Evolutionary conservation across 1,140 invertebrate genomes (phyloP).

Genomic region (Forficula auricularia): DNA sequence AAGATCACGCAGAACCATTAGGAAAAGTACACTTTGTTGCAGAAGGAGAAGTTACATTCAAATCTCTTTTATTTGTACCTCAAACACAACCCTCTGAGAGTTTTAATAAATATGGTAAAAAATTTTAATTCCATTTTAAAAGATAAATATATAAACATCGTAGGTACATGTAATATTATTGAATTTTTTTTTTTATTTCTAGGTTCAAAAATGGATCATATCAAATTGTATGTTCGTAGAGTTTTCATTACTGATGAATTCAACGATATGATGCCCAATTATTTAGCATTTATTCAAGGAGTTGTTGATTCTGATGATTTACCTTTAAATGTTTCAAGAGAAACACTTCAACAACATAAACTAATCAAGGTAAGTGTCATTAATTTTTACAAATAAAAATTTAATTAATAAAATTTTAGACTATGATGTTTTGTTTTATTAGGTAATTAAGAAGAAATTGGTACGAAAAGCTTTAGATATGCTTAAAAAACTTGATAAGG

Average conservation of each 20-base stretch:
- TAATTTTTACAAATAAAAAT: neutral
- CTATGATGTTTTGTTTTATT: neutral
- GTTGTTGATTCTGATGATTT: slow-evolving; percentile 99
- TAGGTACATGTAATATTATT: neutral
- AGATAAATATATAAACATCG: slow-evolving; percentile 29
- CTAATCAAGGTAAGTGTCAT: slow-evolving; percentile 66
- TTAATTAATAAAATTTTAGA: neutral
- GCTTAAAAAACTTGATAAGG: slow-evolving; percentile 90
- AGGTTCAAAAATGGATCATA: no score
- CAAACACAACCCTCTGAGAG: slow-evolving; percentile 74
- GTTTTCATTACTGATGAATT: slow-evolving; percentile 99
- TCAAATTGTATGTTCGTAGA: slow-evolving; percentile 72
- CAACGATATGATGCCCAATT: slow-evolving; percentile 98
- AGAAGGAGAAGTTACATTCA: slow-evolving; percentile 97
- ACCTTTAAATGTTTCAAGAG: slow-evolving; percentile 93
- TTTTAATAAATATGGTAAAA: slow-evolving; percentile 89
- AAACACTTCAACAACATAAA: slow-evolving; percentile 97
- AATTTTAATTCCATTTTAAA: no score
- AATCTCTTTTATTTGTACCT: slow-evolving; percentile 86
- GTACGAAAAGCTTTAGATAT: slow-evolving; percentile 94
- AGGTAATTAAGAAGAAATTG: slow-evolving; percentile 91
- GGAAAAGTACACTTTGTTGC: slow-evolving; percentile 90
- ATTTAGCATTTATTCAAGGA: slow-evolving; percentile 83
- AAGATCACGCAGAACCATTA: slow-evolving; percentile 73
- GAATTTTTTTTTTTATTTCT: neutral